A percentile compares a stretch with the other conserved stretches of the same genome.
Conservation (phyloP, 2,113 vertebrate genomes). For the Aspiorhynchus laticeps region DNA sequence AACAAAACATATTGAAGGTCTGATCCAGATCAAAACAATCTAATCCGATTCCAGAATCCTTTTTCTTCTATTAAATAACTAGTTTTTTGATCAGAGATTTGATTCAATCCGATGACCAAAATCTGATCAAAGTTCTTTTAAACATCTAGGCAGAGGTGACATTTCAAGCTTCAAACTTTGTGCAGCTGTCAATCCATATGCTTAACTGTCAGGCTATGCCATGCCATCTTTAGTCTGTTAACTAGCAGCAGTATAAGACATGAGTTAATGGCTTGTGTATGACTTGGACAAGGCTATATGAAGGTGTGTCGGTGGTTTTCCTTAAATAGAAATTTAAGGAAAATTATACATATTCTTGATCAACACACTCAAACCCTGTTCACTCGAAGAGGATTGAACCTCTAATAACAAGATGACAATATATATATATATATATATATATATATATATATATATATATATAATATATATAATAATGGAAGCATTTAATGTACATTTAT, state of each 20-base stretch:
- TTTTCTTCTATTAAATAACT: no score
- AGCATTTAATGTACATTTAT: neutral
- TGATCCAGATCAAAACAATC: no score
- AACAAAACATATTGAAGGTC: no score
- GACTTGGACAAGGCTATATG: neutral
- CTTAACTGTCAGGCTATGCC: neutral
- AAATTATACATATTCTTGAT: neutral
- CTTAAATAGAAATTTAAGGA: neutral
- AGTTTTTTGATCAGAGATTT: no score
- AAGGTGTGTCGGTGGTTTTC: no score
- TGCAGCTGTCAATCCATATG: no score
- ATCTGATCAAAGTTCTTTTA: no score
- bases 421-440: no score
- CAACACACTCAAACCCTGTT: neutral
- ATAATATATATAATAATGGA: no score
- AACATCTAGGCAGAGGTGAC: neutral
- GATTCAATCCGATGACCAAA: no score
- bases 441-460: no score
- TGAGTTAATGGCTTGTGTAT: neutral
- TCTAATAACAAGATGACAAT: neutral
- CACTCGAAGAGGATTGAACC: neutral
- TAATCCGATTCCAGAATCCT: no score
- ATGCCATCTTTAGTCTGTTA: neutral
- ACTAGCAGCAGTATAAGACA: neutral
- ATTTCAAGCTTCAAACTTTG: neutral